Percentiles rank a stretch among this genome's conserved stretches.
These are phyloP conservation scores for Stenoptilia bipunctidactyla DNA, from an alignment of 2,888 invertebrate species.

Conservation along the genomic window DNA sequence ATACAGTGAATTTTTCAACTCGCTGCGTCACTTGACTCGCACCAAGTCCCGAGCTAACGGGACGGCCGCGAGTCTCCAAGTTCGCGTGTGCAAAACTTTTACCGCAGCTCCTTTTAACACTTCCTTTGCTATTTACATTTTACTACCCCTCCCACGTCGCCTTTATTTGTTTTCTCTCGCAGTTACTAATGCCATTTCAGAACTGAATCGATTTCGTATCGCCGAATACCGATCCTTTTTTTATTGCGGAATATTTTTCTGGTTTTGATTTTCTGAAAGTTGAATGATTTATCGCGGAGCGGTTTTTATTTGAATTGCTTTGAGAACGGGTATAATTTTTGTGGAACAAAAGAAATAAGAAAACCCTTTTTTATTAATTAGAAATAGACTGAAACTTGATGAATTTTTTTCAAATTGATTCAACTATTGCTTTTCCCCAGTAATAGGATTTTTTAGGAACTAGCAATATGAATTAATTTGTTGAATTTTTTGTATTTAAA, in stretches of 20 bases:
- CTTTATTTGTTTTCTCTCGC: conserved; percentile 38
- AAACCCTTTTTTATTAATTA: no score
- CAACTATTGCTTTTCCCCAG: no score
- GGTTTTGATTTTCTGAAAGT: conserved; percentile 2
- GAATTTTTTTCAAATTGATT: no score
- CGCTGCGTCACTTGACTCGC: conserved; percentile 7
- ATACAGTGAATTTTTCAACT: conserved; percentile 4
- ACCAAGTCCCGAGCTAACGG: conserved; percentile 20
- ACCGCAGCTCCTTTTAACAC: conserved; percentile 52
- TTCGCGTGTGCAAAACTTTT: conserved; percentile 49
- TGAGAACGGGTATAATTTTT: no score
- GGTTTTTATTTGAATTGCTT: no score
- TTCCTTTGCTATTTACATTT: conserved; percentile 57
- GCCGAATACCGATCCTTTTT: no score
- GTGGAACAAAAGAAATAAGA: no score
- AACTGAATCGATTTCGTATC: conserved; percentile 6
- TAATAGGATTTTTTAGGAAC: no score
- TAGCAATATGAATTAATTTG: no score
- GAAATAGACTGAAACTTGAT: no score
- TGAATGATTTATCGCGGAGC: conserved; percentile 9
- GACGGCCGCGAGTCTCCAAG: conserved; percentile 40
- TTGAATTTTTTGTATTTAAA: no score
- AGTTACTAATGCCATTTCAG: conserved; percentile 9
- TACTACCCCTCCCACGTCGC: conserved; percentile 38
- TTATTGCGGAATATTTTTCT: no score